A percentile compares a stretch with the other conserved stretches of the same genome.
Evolutionary conservation across 1,140 invertebrate genomes (phyloP).

Genomic region (Lepidurus arcticus): DNA sequence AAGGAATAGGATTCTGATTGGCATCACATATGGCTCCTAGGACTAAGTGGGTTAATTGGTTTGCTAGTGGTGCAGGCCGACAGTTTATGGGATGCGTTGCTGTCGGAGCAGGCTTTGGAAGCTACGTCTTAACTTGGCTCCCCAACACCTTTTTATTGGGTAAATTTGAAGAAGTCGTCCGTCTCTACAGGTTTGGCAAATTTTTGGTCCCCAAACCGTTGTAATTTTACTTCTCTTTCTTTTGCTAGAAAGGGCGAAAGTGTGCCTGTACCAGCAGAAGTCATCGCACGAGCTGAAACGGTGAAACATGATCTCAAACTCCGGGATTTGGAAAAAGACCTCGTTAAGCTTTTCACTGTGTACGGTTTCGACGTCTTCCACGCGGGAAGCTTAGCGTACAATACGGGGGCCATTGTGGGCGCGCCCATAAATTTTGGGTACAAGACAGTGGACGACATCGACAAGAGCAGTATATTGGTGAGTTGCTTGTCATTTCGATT

Average conservation of each 20-base stretch:
- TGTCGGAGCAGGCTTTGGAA: conserved; percentile 14
- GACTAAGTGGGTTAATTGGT: conserved; percentile 12
- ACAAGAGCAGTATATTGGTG: conserved; percentile 51
- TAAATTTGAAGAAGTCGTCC: conserved; percentile 49
- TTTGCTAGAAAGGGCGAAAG: conserved; percentile 46
- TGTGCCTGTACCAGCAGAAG: conserved; percentile 43
- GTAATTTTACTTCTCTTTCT: conserved; percentile 27
- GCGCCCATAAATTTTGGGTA: conserved; percentile 59
- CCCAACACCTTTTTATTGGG: conserved; percentile 51
- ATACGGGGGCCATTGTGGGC: conserved; percentile 55
- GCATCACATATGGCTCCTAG: too few relatives aligned
- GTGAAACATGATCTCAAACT: conserved; percentile 52
- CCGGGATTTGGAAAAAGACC: conserved; percentile 40
- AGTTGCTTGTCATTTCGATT: conserved; percentile 28
- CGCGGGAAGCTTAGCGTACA: conserved; percentile 46
- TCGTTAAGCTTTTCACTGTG: conserved; percentile 54
- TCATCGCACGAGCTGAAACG: conserved; percentile 46
- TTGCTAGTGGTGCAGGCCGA: background rate
- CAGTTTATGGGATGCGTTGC: conserved; percentile 18
- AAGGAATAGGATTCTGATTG: too few relatives aligned
- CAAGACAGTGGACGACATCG: conserved; percentile 44
- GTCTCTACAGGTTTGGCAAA: conserved; percentile 50
- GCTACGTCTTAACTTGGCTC: conserved; percentile 36
- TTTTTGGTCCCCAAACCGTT: conserved; percentile 30
- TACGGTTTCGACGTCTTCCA: conserved; percentile 58